phyloP scores from a whole-genome alignment of 2,113 vertebrate species.

The Python bivittatus region DNA sequence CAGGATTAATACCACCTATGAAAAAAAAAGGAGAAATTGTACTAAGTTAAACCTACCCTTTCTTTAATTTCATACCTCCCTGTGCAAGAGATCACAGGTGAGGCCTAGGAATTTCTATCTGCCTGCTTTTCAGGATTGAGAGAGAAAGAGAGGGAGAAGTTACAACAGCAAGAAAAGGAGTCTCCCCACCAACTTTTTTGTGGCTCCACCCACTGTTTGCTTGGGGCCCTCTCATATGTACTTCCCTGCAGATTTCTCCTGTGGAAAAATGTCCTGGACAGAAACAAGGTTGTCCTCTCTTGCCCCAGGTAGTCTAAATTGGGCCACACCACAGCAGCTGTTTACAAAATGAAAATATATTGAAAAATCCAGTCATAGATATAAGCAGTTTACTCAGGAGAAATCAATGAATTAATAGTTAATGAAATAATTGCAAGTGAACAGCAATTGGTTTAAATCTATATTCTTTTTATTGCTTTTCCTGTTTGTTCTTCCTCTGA shows the following conservation, averaged over 20 bases:
- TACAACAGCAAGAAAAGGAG: background rate
- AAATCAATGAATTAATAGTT: background rate
- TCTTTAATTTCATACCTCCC: too few relatives aligned
- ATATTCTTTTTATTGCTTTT: background rate
- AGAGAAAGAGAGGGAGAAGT: too few relatives aligned
- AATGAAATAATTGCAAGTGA: background rate
- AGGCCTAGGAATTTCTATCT: too few relatives aligned
- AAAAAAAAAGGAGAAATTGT: background rate
- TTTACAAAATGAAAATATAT: background rate
- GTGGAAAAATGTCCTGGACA: background rate
- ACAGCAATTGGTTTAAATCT: background rate
- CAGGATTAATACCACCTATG: background rate
- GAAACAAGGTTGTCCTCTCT: background rate
- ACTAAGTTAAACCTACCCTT: background rate
- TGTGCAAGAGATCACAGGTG: too few relatives aligned
- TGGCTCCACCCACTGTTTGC: background rate
- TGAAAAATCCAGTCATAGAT: background rate
- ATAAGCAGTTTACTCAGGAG: background rate
- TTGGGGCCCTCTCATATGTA: background rate
- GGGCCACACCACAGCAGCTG: background rate
- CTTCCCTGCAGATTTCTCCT: too few relatives aligned
- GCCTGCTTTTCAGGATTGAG: too few relatives aligned
- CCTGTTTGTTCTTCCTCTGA: background rate
- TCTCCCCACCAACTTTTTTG: background rate
- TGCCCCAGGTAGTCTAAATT: background rate